phyloP scores from a whole-genome alignment of 2,113 vertebrate genomes.

The Nipponia nippon region DNA sequence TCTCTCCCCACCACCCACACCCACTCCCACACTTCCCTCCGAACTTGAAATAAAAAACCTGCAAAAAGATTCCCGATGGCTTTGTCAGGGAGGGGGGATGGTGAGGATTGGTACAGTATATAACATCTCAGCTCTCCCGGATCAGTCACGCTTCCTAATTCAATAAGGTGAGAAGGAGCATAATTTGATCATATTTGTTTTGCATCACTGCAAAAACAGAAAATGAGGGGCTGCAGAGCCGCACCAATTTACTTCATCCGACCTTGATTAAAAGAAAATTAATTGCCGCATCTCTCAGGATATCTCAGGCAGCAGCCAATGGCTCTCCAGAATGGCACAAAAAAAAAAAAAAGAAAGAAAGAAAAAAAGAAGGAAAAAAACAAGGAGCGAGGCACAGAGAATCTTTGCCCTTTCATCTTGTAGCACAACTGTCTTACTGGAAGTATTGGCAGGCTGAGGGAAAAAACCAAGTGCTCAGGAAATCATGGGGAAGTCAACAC shows the following conservation, averaged over 20 bases:
- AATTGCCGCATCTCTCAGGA: constrained; percentile 99
- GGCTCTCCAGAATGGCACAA: constrained; percentile 80
- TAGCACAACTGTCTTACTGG: constrained; percentile 14
- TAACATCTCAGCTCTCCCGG: constrained; percentile 88
- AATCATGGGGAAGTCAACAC: not conserved
- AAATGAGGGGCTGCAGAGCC: constrained; percentile 97
- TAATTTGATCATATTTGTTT: constrained; percentile 99
- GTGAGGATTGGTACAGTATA: constrained; percentile 67
- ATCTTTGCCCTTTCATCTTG: constrained; percentile 52
- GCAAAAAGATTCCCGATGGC: constrained; percentile 40
- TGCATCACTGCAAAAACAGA: constrained; percentile 99
- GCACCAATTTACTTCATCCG: constrained; percentile 99
- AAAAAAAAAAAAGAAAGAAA: not conserved
- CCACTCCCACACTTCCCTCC: constrained; percentile 56
- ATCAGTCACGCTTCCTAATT: constrained; percentile 99
- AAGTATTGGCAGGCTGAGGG: constrained; percentile 17
- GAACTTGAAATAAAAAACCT: constrained; percentile 52
- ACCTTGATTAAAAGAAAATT: constrained; percentile 99
- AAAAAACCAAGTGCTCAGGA: not conserved
- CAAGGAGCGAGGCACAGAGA: not conserved
- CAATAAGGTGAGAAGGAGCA: constrained; percentile 99
- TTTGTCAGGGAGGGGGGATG: constrained; percentile 44
- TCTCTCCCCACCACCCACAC: constrained; percentile 56
- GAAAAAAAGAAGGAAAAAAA: not conserved
- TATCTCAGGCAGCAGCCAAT: constrained; percentile 93